Conservation (phyloP, 2,888 invertebrate species). For the Eupithecia dodoneata region DNA sequence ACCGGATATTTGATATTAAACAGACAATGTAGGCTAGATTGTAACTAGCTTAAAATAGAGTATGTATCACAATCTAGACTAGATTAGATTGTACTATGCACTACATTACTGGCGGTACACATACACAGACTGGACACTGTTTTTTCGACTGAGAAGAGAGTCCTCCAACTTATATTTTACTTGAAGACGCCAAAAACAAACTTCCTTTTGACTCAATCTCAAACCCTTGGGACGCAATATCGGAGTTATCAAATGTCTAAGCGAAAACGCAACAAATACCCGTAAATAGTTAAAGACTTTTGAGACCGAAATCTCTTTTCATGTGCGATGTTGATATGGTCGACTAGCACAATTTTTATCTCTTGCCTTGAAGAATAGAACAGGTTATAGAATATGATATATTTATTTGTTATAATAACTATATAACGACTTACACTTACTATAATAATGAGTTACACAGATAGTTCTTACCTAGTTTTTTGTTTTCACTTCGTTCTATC, state of each 20-base stretch:
- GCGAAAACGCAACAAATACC: background rate
- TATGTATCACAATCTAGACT: conserved; percentile 35
- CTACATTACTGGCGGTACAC: conserved; percentile 52
- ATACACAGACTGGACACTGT: conserved; percentile 56
- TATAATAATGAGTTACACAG: too few species aligned
- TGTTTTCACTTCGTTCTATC: background rate
- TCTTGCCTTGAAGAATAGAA: background rate
- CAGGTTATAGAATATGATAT: background rate
- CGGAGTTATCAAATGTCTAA: background rate
- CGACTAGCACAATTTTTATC: background rate
- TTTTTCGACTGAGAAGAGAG: conserved; percentile 4
- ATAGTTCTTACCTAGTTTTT: too few species aligned
- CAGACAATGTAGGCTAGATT: background rate
- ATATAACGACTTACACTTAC: too few species aligned
- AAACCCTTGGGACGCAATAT: background rate
- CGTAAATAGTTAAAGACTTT: background rate
- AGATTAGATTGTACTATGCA: conserved; percentile 56
- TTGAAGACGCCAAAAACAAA: background rate
- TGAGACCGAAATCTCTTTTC: too few species aligned
- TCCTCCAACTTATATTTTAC: background rate
- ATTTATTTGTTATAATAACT: too few species aligned
- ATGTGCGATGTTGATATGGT: too few species aligned
- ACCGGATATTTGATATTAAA: conserved; percentile 15
- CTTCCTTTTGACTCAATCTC: background rate
- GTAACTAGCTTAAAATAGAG: conserved; percentile 22